Base-by-base conservation (phyloP, 1,140 invertebrate species). In the Maniola jurtina region DNA sequence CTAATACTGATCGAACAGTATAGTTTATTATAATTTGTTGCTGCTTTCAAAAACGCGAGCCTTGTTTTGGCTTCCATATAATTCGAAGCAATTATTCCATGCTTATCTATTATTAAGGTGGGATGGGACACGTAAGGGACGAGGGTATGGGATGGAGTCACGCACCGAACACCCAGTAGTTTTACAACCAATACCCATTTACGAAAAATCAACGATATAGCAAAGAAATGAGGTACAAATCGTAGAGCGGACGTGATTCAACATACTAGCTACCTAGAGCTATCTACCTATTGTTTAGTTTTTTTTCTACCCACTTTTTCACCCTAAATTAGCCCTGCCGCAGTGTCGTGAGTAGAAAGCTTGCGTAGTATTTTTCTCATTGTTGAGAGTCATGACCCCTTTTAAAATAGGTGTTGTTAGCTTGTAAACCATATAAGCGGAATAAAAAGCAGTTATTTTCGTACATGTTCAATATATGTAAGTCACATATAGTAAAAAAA, bases 101-200 rank as follows among this genome's bases (percentile, higher is more conserved):
- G 66, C 62, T 54, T 72, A 65, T 67, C 59, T 61, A 67, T 67
- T 67, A 67, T 67, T 67, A 67, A 67, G 52, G 59, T 61, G 34
- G 40, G 13, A 67, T 67, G 38, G 63, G 48, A 68, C 59, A 72
- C 58, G 65, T 64, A 61, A 61, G 62, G 70, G 66, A 64, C 52
- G 60, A 40, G 38, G 68, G 38, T 64, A 72, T 61, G 76, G 72
- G 73, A 76, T 72, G 63, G 68, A 74, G 80, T 78, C 82, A 84
- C 82, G 80, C 79, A 78, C 77, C 45, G 61, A 70, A 71, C 73
- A 64, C 72, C 64, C 72, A 67, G 62, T 77, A 77, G 67, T 79
- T 80, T 80, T 81, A 79, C 77, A 77, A 69, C 59, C 68, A 68
- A 71, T 66, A 68, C 63, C 70, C 62, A 75, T 75, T 72, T 71